phyloP scores from a whole-genome alignment of 2,888 invertebrate genomes.

The Napeogenes inachia region DNA sequence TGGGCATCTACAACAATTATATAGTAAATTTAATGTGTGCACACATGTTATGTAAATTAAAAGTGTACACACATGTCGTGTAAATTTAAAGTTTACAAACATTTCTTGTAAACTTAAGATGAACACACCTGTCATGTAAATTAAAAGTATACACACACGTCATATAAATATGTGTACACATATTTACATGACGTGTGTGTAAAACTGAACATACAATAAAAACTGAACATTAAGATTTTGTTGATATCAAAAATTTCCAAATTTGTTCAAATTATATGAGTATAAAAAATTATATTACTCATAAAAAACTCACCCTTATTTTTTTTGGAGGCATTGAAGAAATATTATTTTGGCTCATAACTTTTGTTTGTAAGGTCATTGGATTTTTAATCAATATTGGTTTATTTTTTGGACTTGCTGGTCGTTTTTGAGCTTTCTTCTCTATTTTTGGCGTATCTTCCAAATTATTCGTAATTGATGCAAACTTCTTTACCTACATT shows the following conservation, averaged over 20 bases:
- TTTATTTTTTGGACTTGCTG: constrained; percentile 56
- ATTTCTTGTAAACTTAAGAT: too few relatives aligned
- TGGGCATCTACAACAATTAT: constrained; percentile 35
- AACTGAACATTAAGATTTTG: too few relatives aligned
- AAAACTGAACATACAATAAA: too few relatives aligned
- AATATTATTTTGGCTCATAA: constrained; percentile 36
- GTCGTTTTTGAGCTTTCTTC: constrained; percentile 56
- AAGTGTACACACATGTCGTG: constrained; percentile 20
- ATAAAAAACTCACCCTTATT: constrained; percentile 48
- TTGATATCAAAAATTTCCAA: too few relatives aligned
- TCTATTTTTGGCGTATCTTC: constrained; percentile 49
- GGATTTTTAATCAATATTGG: constrained; percentile 49
- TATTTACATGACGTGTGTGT: too few relatives aligned
- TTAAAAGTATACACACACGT: too few relatives aligned
- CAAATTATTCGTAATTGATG: constrained; percentile 46
- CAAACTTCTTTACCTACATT: constrained; percentile 68
- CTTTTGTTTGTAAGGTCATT: constrained; percentile 42
- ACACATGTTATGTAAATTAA: neutral
- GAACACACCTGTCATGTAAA: too few relatives aligned
- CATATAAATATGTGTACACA: too few relatives aligned
- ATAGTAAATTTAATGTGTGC: neutral
- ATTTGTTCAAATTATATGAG: too few relatives aligned
- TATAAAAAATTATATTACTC: neutral
- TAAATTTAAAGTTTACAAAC: too few relatives aligned
- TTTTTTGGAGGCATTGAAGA: constrained; percentile 47